These are phyloP conservation scores for Apis cerana DNA, from an alignment of 1,140 invertebrate genomes.

Conservation along the genomic window DNA sequence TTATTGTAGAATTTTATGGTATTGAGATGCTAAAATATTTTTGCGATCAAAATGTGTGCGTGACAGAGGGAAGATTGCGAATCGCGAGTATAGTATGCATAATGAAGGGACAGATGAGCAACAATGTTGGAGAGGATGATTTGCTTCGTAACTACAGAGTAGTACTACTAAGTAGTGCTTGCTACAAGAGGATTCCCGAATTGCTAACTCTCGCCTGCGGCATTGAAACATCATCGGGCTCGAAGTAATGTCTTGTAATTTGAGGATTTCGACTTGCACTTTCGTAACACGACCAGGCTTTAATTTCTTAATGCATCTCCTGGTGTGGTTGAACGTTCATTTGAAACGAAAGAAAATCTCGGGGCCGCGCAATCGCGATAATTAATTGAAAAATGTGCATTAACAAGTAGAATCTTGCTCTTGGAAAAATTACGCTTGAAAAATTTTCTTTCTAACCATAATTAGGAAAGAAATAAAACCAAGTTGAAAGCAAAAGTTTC, in stretches of 20 bases:
- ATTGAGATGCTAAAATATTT: background rate
- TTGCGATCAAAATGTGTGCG: background rate
- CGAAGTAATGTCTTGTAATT: constrained; percentile 43
- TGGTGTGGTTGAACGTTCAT: background rate
- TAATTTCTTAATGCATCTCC: constrained; percentile 21
- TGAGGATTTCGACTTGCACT: constrained; percentile 14
- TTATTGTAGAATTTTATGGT: too few relatives aligned
- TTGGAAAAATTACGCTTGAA: background rate
- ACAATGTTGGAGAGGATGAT: background rate
- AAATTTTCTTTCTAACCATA: background rate
- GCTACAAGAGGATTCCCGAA: constrained; percentile 46
- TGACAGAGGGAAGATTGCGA: background rate
- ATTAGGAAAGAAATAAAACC: background rate
- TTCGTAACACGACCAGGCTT: background rate
- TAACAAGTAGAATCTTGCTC: background rate
- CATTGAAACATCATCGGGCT: constrained; percentile 44
- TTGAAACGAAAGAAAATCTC: background rate
- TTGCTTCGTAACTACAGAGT: constrained; percentile 35
- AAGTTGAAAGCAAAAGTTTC: constrained; percentile 28
- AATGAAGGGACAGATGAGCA: background rate
- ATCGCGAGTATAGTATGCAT: background rate
- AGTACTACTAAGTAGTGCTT: constrained; percentile 43
- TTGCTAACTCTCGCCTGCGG: constrained; percentile 30
- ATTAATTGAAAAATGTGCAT: background rate
- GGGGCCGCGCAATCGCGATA: background rate